phyloP scores from a whole-genome alignment of 2,113 vertebrate species.

The Microtus montanus region DNA sequence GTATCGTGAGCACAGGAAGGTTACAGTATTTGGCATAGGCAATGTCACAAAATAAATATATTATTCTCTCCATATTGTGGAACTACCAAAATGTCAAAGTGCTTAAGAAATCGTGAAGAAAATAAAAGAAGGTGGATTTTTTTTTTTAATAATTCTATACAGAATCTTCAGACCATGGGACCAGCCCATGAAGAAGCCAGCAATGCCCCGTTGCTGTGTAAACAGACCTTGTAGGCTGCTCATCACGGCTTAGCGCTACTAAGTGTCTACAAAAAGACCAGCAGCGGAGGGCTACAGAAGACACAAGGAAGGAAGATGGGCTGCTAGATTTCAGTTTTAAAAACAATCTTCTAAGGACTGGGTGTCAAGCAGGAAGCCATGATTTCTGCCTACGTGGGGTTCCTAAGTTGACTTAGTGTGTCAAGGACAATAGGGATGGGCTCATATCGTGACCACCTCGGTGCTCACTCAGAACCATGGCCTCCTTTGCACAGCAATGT shows the following conservation, averaged over 20 bases:
- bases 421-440: neutral
- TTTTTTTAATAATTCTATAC: conserved; percentile 64
- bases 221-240: conserved; percentile 68
- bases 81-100: conserved; percentile 79
- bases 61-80: conserved; percentile 76
- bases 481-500: conserved; percentile 40
- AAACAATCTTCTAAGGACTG: conserved; percentile 14
- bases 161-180: conserved; percentile 80
- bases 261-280: conserved; percentile 70
- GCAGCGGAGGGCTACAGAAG: conserved; percentile 66
- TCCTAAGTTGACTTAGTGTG: neutral
- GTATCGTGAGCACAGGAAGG: conserved; percentile 39
- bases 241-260: conserved; percentile 60
- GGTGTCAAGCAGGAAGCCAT: conserved; percentile 48
- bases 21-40: conserved; percentile 80
- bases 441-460: neutral
- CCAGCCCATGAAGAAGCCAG: conserved; percentile 83
- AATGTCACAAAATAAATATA: conserved; percentile 85
- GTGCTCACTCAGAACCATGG: neutral
- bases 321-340: conserved; percentile 48
- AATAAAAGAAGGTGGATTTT: conserved; percentile 80
- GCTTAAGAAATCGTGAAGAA: conserved; percentile 83
- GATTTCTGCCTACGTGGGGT: conserved; percentile 53
- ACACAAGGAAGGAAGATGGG: neutral
- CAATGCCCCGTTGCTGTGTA: conserved; percentile 17